Evolutionary conservation across 2,797 vertebrate genomes (phyloP), one percentile per base, ranked within the genome.

Genomic region (Uromys caudimaculatus): DNA sequence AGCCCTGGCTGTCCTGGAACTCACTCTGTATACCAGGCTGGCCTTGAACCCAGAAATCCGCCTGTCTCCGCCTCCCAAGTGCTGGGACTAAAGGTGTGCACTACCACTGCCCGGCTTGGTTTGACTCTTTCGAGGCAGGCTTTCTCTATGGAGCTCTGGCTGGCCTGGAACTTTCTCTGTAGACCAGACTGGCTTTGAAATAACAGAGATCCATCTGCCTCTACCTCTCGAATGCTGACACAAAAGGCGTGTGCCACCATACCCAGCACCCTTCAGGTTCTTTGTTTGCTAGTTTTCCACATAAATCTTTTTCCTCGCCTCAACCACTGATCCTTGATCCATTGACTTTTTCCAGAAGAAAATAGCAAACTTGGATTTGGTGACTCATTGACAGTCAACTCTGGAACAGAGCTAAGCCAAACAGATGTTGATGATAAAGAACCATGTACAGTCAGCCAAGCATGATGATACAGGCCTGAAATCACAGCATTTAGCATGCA

Each of bases 401-500:
- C 27, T 47, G 92, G 87, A 64, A 91, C 9, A 91, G 35, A n/a
- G 50, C 76, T 38, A 77, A 91, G 69, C 58, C 83, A 94, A 77
- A 89, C 52, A 76, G 73, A 93, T 35, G 76, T 60, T 83, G 88
- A 82, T 89, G 41, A 64, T 54, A 82, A 77, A 90, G 84, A 60
- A 47, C 32, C 50, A 56, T 73, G 56, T 29, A 60, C 54, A 47
- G 29, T 60, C 35, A 89, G 38, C 71, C 54, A 89, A 32, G 71
- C 29, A 76, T n/a, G 32, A n/a, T 24, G 29, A 76, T 35, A 29
- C 19, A 76, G 27, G 54, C 17, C 87, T n/a, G 71, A 60, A 54
- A 54, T 90, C 60, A 58, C 47, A 54, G 24, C 60, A 44, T 44
- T 44, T 44, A 44, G 44, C 77, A 52, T 47, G 52, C 47, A 35